Base-by-base conservation (phyloP, 2,797 vertebrate species). In the Malurus splendens region DNA sequence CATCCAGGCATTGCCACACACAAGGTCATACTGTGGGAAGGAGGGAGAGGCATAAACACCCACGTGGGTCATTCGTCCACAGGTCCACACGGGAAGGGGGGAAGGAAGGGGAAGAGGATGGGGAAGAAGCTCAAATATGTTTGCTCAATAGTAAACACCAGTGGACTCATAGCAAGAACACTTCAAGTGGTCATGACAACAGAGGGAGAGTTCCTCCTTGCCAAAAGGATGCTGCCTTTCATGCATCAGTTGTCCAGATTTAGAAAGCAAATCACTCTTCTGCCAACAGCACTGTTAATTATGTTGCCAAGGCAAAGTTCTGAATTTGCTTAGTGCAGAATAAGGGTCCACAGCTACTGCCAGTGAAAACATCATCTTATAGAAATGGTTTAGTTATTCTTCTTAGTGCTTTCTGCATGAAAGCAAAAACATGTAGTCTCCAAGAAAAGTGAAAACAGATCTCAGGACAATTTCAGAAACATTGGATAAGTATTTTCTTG, bases 1-100 rank as follows among this genome's bases (percentile, higher is more conserved):
- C 97, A 98, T 93, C 99, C 99, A 99, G 4, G 95, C 97, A 25
- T 98, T 96, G 17, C 91, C 74, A 20, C 99, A 99, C 90, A 99
- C 98, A 56, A 99, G 97, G 92, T 99, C 96, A 86, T 98, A 99
- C 99, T 99, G 96, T 28, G 59, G 95, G 84, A 86, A 93, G 30
- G 94, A 92, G 78, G 33, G 82, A 94, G 51, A 94, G 5, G 12
- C 18, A 60, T n/a, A 18, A 89, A 72, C 23, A 90, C 14, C 5
- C 14, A 5, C 10, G 16, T n/a, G 32, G 36, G 18, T 50, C 11
- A 48, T 24, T 84, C 23, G n/a, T 42, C 32, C 42, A 57, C 1
- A 51, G 27, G 9, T 30, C 10, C 33, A 39, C 32, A 20, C 0
- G 0, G 33, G 12, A 66, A 59, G 23, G 22, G 5, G 14, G 66